These are phyloP conservation scores for Anorthoa munda DNA, from an alignment of 2,888 invertebrate species.

Conservation along the genomic window DNA sequence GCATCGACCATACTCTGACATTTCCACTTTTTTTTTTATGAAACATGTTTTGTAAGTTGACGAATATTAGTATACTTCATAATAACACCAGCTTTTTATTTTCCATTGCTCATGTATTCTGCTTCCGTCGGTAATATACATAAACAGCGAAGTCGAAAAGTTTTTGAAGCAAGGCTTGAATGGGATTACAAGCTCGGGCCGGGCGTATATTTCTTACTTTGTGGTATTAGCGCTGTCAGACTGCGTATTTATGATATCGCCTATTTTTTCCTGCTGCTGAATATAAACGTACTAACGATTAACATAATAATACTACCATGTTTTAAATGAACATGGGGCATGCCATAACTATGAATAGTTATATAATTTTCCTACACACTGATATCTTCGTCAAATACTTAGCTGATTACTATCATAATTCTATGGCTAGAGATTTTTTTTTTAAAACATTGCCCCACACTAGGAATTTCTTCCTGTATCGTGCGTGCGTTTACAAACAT, in stretches of 20 bases:
- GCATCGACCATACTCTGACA: background rate
- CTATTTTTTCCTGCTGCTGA: constrained; percentile 43
- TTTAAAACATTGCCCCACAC: too few species aligned
- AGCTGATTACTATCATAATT: too few species aligned
- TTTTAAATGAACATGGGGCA: background rate
- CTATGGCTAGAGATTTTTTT: too few species aligned
- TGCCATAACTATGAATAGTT: background rate
- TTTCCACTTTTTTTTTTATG: too few species aligned
- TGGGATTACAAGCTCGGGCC: constrained; percentile 44
- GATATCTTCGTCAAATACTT: too few species aligned
- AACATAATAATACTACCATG: constrained; percentile 10
- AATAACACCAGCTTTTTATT: constrained; percentile 22
- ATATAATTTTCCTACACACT: too few species aligned
- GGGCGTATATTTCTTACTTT: constrained; percentile 52
- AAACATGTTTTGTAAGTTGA: background rate
- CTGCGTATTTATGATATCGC: constrained; percentile 47
- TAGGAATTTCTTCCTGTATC: too few species aligned
- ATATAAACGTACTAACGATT: constrained; percentile 12
- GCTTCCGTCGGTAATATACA: constrained; percentile 38
- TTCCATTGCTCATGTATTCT: constrained; percentile 23
- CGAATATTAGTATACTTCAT: background rate
- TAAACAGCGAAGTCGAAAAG: constrained; percentile 46
- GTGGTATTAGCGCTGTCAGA: constrained; percentile 52
- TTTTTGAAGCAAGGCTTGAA: constrained; percentile 55
- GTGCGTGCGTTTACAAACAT: too few species aligned